A percentile compares a stretch with the other conserved stretches of the same genome.
Conservation (phyloP, 2,113 vertebrate species). For the Ahaetulla prasina region DNA sequence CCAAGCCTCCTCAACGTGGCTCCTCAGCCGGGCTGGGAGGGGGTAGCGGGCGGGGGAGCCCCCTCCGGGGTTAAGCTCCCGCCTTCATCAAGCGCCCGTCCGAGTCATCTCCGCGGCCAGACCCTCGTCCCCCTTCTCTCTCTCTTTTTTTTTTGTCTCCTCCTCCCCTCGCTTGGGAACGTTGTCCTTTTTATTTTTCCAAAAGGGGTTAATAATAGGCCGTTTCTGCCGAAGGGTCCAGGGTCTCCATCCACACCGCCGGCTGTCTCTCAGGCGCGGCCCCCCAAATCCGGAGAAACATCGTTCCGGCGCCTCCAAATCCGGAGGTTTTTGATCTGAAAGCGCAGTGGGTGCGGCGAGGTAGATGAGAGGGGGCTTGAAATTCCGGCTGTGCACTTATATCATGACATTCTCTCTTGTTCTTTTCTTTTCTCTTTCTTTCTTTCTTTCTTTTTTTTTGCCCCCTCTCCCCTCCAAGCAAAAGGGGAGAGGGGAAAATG, state of each 20-base stretch:
- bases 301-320: not conserved
- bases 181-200: conserved; percentile 29
- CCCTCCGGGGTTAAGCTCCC: conserved; percentile 5
- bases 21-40: not conserved
- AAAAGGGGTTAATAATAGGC: conserved; percentile 49
- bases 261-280: conserved; percentile 46
- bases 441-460: not conserved
- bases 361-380: not conserved
- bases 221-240: conserved; percentile 37
- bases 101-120: not conserved
- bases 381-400: not conserved
- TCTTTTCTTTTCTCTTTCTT: rapidly evolving
- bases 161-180: not conserved
- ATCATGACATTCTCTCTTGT: not conserved
- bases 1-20: conserved; percentile 7
- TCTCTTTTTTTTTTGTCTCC: not conserved
- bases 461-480: not conserved
- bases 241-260: conserved; percentile 46
- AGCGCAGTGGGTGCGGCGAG: not conserved
- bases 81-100: conserved; percentile 23
- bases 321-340: not conserved
- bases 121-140: not conserved
- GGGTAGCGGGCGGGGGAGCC: no score
- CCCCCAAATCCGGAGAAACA: not conserved
- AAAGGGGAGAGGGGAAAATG: not conserved